Conservation (phyloP, 2,797 vertebrate species). For the Onychomys torridus region DNA sequence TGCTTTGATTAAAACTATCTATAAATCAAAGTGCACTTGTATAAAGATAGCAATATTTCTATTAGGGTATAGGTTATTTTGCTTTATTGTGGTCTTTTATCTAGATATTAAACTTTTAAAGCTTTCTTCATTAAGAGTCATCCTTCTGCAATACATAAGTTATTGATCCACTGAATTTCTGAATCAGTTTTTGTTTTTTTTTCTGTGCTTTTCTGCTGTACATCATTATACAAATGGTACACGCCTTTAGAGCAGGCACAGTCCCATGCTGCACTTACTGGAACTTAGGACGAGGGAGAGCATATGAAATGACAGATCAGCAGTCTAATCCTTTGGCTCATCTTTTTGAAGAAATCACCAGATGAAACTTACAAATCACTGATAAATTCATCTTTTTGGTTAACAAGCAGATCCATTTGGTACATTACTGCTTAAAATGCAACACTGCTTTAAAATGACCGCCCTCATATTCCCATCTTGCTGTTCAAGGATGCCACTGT, state of each 20-base stretch:
- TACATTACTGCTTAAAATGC: constrained; percentile 72
- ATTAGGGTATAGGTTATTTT: constrained; percentile 72
- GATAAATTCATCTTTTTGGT: constrained; percentile 76
- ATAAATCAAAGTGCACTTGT: constrained; percentile 84
- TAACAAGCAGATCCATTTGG: constrained; percentile 76
- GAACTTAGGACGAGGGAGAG: constrained; percentile 81
- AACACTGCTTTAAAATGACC: constrained; percentile 70
- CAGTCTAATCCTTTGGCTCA: constrained; percentile 85
- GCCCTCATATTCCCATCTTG: constrained; percentile 66
- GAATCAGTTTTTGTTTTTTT: constrained; percentile 68
- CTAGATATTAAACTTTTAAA: constrained; percentile 86
- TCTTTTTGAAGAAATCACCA: constrained; percentile 77
- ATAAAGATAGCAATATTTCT: constrained; percentile 82
- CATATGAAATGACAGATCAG: constrained; percentile 83
- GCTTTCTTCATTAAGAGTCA: constrained; percentile 85
- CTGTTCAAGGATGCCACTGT: constrained; percentile 52
- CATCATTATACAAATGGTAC: constrained; percentile 83
- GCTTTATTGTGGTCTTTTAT: constrained; percentile 86
- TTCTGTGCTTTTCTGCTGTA: constrained; percentile 80
- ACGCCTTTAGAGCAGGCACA: constrained; percentile 64
- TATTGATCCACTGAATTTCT: constrained; percentile 81
- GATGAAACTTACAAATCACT: constrained; percentile 74
- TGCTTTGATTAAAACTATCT: constrained; percentile 78
- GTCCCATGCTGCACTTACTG: constrained; percentile 70
- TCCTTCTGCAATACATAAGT: constrained; percentile 83